A percentile compares a stretch with the other conserved stretches of the same genome.
Conservation (phyloP, 2,797 vertebrate genomes). For the Oceanodroma leucorhoa region DNA sequence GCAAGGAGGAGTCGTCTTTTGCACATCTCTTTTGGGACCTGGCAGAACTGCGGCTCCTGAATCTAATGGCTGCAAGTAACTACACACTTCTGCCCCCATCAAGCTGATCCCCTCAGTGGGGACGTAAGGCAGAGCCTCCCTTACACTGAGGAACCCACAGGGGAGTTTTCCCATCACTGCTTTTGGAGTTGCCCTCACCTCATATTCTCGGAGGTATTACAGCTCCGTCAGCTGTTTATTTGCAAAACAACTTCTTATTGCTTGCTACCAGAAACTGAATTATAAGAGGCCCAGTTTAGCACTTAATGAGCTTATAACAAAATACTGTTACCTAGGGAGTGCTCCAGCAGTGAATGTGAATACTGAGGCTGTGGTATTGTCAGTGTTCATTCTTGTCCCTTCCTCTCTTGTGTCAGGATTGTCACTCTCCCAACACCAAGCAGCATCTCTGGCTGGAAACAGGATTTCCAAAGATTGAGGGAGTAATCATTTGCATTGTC, state of each 20-base stretch:
- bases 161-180: neutral
- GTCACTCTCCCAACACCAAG: neutral
- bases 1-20: neutral
- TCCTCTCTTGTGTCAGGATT: neutral
- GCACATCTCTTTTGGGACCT: neutral
- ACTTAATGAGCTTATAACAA: neutral
- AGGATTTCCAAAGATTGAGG: neutral
- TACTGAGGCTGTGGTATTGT: neutral
- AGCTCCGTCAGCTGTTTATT: neutral
- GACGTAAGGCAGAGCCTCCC: neutral
- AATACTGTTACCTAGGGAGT: neutral
- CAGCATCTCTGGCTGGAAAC: neutral
- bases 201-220: neutral
- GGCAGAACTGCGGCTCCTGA: neutral
- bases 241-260: neutral
- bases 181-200: neutral
- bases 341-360: neutral
- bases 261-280: neutral
- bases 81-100: neutral
- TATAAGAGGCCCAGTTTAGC: neutral
- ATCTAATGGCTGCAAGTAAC: neutral
- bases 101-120: neutral
- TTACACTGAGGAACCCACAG: neutral
- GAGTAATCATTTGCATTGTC: neutral
- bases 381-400: neutral